A percentile compares a stretch with the other conserved stretches of the same genome.
These are phyloP conservation scores for Hirudinaria manillensis DNA, from an alignment of 2,888 invertebrate species.

Conservation along the genomic window DNA sequence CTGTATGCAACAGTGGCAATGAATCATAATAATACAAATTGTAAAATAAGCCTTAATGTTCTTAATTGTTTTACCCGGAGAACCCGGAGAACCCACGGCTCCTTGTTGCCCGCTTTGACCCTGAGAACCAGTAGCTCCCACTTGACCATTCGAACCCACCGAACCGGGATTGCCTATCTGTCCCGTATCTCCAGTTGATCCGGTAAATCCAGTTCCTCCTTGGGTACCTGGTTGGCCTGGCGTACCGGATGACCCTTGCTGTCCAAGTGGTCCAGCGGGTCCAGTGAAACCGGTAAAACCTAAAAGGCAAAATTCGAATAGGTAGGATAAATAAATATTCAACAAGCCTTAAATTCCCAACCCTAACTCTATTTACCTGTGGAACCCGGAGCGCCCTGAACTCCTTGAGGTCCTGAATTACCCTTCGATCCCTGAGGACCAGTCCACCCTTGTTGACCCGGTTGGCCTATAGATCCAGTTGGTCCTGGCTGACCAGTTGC, in stretches of 20 bases:
- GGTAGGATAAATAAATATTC: not conserved
- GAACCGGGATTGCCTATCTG: constrained; percentile 1
- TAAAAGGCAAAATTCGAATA: not conserved
- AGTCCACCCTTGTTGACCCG: constrained; percentile 26
- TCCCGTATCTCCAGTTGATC: not conserved
- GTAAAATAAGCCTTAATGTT: not conserved
- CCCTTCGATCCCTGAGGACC: constrained; percentile 32
- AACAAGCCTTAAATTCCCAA: not conserved
- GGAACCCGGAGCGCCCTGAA: constrained; percentile 3
- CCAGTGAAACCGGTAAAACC: constrained; percentile 51
- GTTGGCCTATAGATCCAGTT: constrained; percentile 29
- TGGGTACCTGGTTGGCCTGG: constrained; percentile 27
- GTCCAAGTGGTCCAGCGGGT: constrained; percentile 26
- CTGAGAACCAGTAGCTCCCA: not conserved
- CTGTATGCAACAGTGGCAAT: too few species aligned
- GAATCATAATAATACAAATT: too few species aligned
- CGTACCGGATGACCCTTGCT: constrained; percentile 22
- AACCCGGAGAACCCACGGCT: constrained; percentile 1
- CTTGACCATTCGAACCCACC: constrained; percentile 14
- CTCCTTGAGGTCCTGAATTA: constrained; percentile 29
- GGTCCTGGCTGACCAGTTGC: constrained; percentile 36
- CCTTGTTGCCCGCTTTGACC: not conserved
- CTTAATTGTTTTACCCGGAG: not conserved
- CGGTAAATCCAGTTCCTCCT: constrained; percentile 28
- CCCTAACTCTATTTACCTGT: not conserved